Conservation (phyloP, 1,140 invertebrate species). For the Antheraea mylitta region DNA sequence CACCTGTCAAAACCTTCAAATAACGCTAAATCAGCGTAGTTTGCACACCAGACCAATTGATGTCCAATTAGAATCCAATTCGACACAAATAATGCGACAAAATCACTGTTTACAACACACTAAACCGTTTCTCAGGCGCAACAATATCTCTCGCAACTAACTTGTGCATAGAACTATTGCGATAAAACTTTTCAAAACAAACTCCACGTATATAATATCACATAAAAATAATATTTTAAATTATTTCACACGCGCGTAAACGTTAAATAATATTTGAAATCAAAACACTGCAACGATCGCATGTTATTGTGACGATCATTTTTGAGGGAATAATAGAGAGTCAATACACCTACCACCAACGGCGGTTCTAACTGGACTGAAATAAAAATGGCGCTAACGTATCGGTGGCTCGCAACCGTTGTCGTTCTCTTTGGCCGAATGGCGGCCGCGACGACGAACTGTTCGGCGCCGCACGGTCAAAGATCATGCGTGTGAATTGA, state of each 20-base stretch:
- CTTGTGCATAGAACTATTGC: slow-evolving; percentile 29
- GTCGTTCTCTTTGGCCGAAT: background rate
- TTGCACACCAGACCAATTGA: slow-evolving; percentile 13
- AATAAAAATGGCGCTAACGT: slow-evolving; percentile 56
- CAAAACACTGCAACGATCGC: slow-evolving; percentile 26
- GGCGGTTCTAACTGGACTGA: slow-evolving; percentile 59
- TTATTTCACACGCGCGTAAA: slow-evolving; percentile 14
- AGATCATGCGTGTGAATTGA: slow-evolving; percentile 55
- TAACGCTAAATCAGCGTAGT: slow-evolving; percentile 9
- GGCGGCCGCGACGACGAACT: slow-evolving; percentile 19
- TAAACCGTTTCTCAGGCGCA: slow-evolving; percentile 20
- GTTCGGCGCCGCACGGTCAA: slow-evolving; percentile 42
- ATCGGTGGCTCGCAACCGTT: slow-evolving; percentile 23
- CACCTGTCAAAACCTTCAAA: background rate
- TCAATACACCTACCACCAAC: slow-evolving; percentile 35
- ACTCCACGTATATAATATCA: slow-evolving; percentile 6
- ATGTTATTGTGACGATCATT: slow-evolving; percentile 45
- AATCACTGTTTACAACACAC: slow-evolving; percentile 33
- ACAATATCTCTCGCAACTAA: slow-evolving; percentile 23
- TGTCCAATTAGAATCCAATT: slow-evolving; percentile 37
- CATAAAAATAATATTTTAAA: slow-evolving; percentile 15
- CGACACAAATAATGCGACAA: slow-evolving; percentile 32
- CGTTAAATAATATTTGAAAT: slow-evolving; percentile 27
- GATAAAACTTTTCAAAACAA: slow-evolving; percentile 30
- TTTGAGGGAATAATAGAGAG: slow-evolving; percentile 20